Percentiles rank a stretch among this genome's conserved stretches.
phyloP scores from a whole-genome alignment of 2,113 vertebrate species.

The Barbus barbus region DNA sequence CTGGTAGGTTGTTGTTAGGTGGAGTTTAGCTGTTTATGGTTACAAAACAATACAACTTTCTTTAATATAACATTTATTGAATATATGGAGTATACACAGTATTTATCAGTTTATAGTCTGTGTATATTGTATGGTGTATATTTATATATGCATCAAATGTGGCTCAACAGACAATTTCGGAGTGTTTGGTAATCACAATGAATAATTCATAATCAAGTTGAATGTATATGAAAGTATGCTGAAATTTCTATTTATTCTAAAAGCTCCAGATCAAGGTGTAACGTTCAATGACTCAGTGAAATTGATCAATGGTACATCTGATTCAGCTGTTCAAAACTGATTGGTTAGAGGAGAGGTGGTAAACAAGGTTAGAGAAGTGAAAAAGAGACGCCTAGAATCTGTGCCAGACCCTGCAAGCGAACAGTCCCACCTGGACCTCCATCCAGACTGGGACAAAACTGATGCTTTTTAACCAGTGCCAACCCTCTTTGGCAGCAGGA shows the following conservation, averaged over 20 bases:
- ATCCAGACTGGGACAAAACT: background rate
- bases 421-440: slow-evolving; percentile 27
- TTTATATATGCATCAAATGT: background rate
- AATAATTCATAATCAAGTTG: background rate
- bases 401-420: slow-evolving; percentile 7
- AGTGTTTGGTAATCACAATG: background rate
- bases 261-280: background rate
- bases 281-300: background rate
- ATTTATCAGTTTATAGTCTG: background rate
- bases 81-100: too few species aligned
- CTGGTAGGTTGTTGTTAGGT: background rate
- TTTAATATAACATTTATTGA: background rate
- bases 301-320: background rate
- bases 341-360: background rate
- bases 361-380: background rate
- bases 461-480: slow-evolving; percentile 4
- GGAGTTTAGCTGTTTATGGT: background rate
- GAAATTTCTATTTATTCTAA: background rate
- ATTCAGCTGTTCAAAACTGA: slow-evolving; percentile 1
- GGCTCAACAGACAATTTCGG: background rate
- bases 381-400: background rate
- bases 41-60: background rate
- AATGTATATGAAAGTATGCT: background rate
- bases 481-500: background rate
- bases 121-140: background rate